phyloP scores from a whole-genome alignment of 2,888 invertebrate genomes.

The Reticulitermes lucifugus region DNA sequence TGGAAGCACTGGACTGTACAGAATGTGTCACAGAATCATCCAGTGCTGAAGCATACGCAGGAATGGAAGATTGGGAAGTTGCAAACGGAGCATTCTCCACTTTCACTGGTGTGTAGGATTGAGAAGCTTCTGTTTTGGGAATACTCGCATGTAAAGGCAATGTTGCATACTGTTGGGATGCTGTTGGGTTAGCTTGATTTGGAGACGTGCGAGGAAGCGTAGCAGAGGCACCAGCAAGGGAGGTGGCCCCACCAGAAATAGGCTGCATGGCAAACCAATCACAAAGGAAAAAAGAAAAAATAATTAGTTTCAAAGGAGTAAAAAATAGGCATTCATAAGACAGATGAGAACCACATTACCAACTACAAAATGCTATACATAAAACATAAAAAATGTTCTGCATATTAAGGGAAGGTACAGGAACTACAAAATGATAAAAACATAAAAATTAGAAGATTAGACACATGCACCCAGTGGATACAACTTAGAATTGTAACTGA shows the following conservation, averaged over 20 bases:
- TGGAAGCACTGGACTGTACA: constrained; percentile 30
- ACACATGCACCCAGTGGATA: background rate
- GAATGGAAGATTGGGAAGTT: background rate
- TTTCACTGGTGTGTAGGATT: background rate
- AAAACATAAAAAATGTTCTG: background rate
- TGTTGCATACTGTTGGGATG: constrained; percentile 19
- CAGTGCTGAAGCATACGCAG: constrained; percentile 14
- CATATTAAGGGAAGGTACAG: background rate
- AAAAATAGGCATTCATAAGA: constrained; percentile 15
- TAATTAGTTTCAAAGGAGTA: constrained; percentile 31
- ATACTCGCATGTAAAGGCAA: background rate
- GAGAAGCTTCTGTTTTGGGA: background rate
- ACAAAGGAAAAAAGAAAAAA: constrained; percentile 45
- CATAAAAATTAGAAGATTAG: background rate
- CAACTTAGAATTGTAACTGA: no score
- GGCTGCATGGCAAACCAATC: constrained; percentile 50
- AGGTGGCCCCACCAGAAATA: constrained; percentile 45
- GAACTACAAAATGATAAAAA: background rate
- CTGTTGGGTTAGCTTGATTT: background rate
- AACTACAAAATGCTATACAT: background rate
- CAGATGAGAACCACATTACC: background rate
- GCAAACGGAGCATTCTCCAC: constrained; percentile 11
- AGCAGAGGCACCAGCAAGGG: background rate
- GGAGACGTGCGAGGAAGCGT: constrained; percentile 32
- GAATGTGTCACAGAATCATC: background rate